Base-by-base conservation (phyloP, 2,888 invertebrate genomes). In the Nomada hirtipes region DNA sequence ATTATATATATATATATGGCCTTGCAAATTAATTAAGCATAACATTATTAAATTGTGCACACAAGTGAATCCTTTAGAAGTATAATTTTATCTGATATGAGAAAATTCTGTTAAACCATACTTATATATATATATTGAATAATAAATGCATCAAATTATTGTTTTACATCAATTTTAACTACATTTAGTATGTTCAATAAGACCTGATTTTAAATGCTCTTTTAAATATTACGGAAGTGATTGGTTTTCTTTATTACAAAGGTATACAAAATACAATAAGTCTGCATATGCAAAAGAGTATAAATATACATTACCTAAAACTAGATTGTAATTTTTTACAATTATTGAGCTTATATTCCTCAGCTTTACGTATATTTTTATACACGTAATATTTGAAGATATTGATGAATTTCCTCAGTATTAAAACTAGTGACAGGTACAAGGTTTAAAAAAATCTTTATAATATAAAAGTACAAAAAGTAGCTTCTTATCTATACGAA, bases 151-250 rank as follows among this genome's bases (percentile, higher is more conserved):
- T 60, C 18, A n/a, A 61, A 44, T 29, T 64, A 15, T 80, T 70
- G 44, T 64, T 64, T 75, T 53, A 26, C 79, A 74, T 81, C 69
- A 81, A 81, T 74, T 74, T 79, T 47, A 2, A 4, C 64, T 44
- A 60, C 10, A 61, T 3, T 65, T 42, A 7, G 20, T 68, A 53
- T 74, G 50, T 72, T 53, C 15, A 42, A 11, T 64, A 65, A n/a
- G 13, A 44, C 0, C 18, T 18, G 29, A 15, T 2, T 29, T 44
- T 20, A 23, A 18, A 4, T 47, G n/a, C 44, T 47, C n/a, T 42
- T n/a, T 42, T 18, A 68, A 29, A 55, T 50, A 13, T 55, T 57
- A 59, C n/a, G 7, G 10, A 59, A 36, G 70, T 36, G 23, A 52
- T 36, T 53, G 4, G 29, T 60, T 72, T 4, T 20, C 55, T 75